Evolutionary conservation across 2,888 invertebrate genomes (phyloP), one percentile per base, ranked within the genome.

Genomic region (Phorcus lineatus): DNA sequence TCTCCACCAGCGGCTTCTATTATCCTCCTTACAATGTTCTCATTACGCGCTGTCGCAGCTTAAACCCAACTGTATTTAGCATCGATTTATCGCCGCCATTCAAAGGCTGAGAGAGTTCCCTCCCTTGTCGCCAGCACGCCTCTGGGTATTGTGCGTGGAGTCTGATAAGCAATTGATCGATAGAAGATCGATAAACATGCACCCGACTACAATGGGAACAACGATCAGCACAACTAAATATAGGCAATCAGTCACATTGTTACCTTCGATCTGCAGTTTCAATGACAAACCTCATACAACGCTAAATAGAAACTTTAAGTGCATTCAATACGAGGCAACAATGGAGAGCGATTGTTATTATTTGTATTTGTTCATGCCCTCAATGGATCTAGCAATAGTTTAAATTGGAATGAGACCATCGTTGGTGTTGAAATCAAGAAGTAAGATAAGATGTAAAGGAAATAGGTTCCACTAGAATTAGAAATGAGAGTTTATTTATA

Each of bases 141-240:
- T 70, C 19, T 36, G 16, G 40, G 31, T 36, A 70, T 70, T 70
- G 70, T 70, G 70, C 19, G 22, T 22, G 7, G 7, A 57, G 19
- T 36, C 36, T 40, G 70, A 70, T 70, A 70, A 70, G 70, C 36
- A 4, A 36, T 19, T n/a, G 40, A 40, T 70, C 70, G 40, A 70
- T 70, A 19, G 0, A 13, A 1, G 36, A 70, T 70, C 70, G 36
- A 70, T 70, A 40, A 19, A 36, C 40, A 31, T 70, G 70, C 70
- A 70, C 70, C 24, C 40, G 19, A 36, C 19, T 70, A 70, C 70
- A 70, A 70, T 36, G n/a, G 36, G 17, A 11, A 36, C 36, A 36
- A 17, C 70, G 40, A 70, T 70, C 70, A 70, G 24, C 70, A 70
- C n/a, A 31, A 70, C 70, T 70, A 70, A 70, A 70, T 70, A 70